phyloP scores from a whole-genome alignment of 2,113 vertebrate species.

The Sapajus apella region DNA sequence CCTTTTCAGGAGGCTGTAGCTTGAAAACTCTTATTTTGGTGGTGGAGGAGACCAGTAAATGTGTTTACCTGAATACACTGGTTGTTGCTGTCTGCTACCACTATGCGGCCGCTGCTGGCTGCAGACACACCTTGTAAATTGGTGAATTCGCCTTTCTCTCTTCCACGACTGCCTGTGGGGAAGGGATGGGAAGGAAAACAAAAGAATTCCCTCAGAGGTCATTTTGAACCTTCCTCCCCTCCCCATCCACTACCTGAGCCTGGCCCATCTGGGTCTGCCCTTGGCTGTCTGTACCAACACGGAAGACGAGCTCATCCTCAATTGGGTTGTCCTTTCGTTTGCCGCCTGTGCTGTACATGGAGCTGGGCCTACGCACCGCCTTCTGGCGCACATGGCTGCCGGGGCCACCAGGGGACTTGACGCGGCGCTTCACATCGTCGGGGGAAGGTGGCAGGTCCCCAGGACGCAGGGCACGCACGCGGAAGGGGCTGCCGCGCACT shows the following conservation, averaged over 20 bases:
- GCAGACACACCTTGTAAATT: slow-evolving; percentile 97
- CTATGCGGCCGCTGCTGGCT: slow-evolving; percentile 92
- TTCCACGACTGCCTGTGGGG: slow-evolving; percentile 90
- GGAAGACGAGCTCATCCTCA: slow-evolving; percentile 89
- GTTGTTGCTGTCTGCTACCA: slow-evolving; percentile 98
- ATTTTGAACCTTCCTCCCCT: background rate
- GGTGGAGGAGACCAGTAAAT: background rate
- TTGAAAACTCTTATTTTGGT: background rate
- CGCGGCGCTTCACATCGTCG: slow-evolving; percentile 94
- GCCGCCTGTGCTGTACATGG: slow-evolving; percentile 95
- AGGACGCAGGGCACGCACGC: slow-evolving; percentile 89
- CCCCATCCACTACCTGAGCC: fast-evolving
- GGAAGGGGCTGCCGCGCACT: slow-evolving; percentile 93
- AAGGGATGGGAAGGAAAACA: background rate
- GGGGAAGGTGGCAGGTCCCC: slow-evolving; percentile 92
- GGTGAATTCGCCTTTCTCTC: slow-evolving; percentile 97
- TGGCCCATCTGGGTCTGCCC: fast-evolving
- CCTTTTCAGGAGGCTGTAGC: background rate
- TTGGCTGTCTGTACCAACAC: slow-evolving; percentile 89
- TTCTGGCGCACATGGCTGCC: slow-evolving; percentile 94
- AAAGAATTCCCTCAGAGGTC: background rate
- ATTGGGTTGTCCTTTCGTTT: slow-evolving; percentile 94
- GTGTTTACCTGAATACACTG: slow-evolving; percentile 94
- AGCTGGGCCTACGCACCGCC: slow-evolving; percentile 93
- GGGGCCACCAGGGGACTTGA: slow-evolving; percentile 93